phyloP scores from a whole-genome alignment of 2,113 vertebrate genomes.

The Sciurus niger region DNA sequence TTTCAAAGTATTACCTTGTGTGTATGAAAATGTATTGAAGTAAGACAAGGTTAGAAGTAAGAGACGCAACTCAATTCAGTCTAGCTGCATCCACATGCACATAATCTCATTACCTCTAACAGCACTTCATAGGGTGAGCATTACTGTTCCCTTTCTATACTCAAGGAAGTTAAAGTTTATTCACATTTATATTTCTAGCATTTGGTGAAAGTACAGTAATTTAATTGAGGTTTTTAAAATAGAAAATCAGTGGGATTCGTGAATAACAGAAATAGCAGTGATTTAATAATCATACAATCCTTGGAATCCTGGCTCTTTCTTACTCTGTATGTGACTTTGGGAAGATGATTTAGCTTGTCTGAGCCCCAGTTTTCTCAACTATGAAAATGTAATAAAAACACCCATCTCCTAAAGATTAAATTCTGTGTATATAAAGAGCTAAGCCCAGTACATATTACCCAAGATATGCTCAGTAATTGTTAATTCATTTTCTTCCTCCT shows the following conservation, averaged over 20 bases:
- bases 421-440: slow-evolving; percentile 14
- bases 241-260: slow-evolving; percentile 1
- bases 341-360: slow-evolving; percentile 28
- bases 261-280: background rate
- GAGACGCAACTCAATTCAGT: background rate
- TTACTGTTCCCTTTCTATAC: background rate
- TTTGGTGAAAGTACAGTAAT: slow-evolving; percentile 5
- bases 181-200: background rate
- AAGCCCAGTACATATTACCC: background rate
- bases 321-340: background rate
- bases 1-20: slow-evolving; percentile 14
- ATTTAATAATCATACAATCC: slow-evolving; percentile 8
- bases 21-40: background rate
- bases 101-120: background rate
- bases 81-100: background rate
- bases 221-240: slow-evolving; percentile 40
- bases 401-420: slow-evolving; percentile 30
- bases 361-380: slow-evolving; percentile 44
- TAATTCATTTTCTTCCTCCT: slow-evolving; percentile 45
- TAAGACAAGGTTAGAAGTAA: background rate
- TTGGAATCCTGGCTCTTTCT: slow-evolving; percentile 30
- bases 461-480: slow-evolving; percentile 40
- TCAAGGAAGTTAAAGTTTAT: slow-evolving; percentile 32
- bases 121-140: background rate
- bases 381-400: slow-evolving; percentile 49